Evolutionary conservation across 2,888 invertebrate genomes (phyloP).

Genomic region (Spisula subtruncata): DNA sequence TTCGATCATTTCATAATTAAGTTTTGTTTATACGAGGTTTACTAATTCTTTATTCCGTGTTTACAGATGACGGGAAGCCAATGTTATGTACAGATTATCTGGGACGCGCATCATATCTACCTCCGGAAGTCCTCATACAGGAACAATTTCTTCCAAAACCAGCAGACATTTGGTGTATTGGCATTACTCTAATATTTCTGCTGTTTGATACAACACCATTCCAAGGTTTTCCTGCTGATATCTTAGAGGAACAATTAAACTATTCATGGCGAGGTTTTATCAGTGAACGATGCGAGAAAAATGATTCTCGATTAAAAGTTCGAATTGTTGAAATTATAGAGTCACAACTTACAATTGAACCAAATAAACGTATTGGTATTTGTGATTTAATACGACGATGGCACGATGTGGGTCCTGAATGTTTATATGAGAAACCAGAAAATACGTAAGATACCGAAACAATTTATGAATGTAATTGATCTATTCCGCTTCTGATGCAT

Average conservation of each 20-base stretch:
- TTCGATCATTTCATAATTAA: no score
- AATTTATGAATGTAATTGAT: background rate
- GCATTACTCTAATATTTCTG: slow-evolving; percentile 66
- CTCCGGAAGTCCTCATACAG: slow-evolving; percentile 63
- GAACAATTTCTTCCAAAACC: slow-evolving; percentile 69
- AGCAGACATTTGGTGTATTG: slow-evolving; percentile 74
- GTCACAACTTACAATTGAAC: slow-evolving; percentile 26
- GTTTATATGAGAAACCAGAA: slow-evolving; percentile 4
- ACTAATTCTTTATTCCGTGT: no score
- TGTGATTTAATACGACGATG: slow-evolving; percentile 53
- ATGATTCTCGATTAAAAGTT: background rate
- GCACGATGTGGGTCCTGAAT: slow-evolving; percentile 42
- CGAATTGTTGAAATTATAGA: slow-evolving; percentile 27
- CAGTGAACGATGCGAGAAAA: background rate
- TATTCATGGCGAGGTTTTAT: slow-evolving; percentile 58
- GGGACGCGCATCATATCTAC: slow-evolving; percentile 69
- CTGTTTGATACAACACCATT: slow-evolving; percentile 61
- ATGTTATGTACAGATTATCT: slow-evolving; percentile 73
- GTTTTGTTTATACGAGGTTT: no score
- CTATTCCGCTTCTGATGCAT: background rate
- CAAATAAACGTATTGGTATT: slow-evolving; percentile 33
- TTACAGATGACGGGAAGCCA: slow-evolving; percentile 53
- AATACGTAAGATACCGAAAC: background rate
- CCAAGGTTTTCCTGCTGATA: slow-evolving; percentile 55
- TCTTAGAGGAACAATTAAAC: slow-evolving; percentile 50